Evolutionary conservation across 2,888 invertebrate species (phyloP), one percentile per base, ranked within the genome.

Genomic region (Cephus rjabovi): DNA sequence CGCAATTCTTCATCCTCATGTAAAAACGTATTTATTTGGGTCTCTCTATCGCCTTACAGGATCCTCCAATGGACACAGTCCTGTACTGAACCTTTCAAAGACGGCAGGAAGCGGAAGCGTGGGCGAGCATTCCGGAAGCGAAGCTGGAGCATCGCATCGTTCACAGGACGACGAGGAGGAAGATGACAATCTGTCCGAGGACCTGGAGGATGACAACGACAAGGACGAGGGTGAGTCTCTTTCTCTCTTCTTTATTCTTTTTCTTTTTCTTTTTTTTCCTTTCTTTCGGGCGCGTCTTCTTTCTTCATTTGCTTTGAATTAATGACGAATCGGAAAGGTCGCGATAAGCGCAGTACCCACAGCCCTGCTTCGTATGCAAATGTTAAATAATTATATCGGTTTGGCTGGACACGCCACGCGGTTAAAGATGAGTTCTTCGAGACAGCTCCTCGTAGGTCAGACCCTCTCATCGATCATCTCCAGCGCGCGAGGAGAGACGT

Each of bases 1-100:
- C 6, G 40, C 15, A 40, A 40, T 40, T 40, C 40, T 40, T 40
- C 40, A 40, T 40, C 6, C 40, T 40, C 40, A 0, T 40, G 40
- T 15, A 15, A 40, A 15, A 6, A 15, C 15, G 15, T 40, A 40
- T 40, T 40, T 40, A 40, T 40, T 40, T 40, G 40, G 15, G 40
- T 40, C 40, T 40, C 40, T 40, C 40, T 40, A 40, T 40, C 15
- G 0, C 75, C 86, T 84, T 84, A 85, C 93, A 96, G 96, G 95
- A 86, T 97, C 97, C 81, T 96, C 97, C 83, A 96, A 96, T 88
- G 96, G 96, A 77, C 97, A 97, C 93, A 98, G 97, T 95, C 98
- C 98, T 81, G 97, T 98, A 84, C 93, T 98, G 88, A 98, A 98
- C 93, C 93, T 98, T 79, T 97, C 98, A 77, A 98, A 98, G 93